Evolutionary conservation across 2,888 invertebrate species (phyloP), one percentile per base, ranked within the genome.

Genomic region (Patella pellucida): DNA sequence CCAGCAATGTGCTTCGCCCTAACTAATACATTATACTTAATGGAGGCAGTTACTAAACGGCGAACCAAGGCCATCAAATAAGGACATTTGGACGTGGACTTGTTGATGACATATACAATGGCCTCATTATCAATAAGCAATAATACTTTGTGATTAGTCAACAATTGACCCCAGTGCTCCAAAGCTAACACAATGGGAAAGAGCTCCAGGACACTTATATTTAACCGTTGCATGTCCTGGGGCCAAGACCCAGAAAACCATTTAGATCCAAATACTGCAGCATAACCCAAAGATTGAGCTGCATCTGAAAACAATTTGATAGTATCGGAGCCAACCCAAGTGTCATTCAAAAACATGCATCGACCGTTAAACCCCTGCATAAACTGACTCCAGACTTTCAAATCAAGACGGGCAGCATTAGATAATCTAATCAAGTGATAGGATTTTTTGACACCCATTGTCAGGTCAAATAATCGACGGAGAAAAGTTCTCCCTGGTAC

Each of bases 181-280:
- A 62, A 62, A 7, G 62, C 19, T 19, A 62, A 19, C 2, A 62
- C 67, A 67, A 72, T 23, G 16, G 62, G 72, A 50, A 56, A n/a
- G 1, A 72, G 41, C 15, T 72, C 62, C 62, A 72, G 41, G 19
- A 73, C 19, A 16, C 16, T 68, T 19, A 73, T 73, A 19, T 41
- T 50, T 19, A 62, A 51, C 9, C 15, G 23, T 50, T 72, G 62
- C 62, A 62, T 62, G 62, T 12, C 62, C 23, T 19, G 27, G 16
- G 54, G 19, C 72, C 72, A 72, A 9, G 54, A 23, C 16, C 72
- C 56, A 23, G n/a, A 72, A 31, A 72, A 62, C 72, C 72, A 72
- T 15, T 23, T 23, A 19, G n/a, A 23, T 11, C 72, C 72, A 23
- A 62, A 54, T 12, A 72, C 72, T 56, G 72, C 72, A 15, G 54